Percentiles rank a stretch among this genome's conserved stretches.
These are phyloP conservation scores for Siphlonurus alternatus DNA, from an alignment of 2,888 invertebrate genomes.

Conservation along the genomic window DNA sequence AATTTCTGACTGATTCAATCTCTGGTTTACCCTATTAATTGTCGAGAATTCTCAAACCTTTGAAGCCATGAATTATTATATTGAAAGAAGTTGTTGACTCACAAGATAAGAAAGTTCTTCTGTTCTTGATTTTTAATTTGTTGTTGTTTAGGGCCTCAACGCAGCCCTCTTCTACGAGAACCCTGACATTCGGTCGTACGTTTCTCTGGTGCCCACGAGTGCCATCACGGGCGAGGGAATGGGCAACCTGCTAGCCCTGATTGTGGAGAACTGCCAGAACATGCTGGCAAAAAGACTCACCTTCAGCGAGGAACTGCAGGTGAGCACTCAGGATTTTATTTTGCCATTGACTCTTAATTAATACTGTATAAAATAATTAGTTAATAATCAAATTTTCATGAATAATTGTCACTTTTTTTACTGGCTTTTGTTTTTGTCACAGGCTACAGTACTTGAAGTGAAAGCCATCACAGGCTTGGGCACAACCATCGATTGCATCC, in stretches of 20 bases:
- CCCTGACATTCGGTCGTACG: constrained; percentile 80
- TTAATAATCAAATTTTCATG: not conserved
- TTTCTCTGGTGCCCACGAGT: constrained; percentile 93
- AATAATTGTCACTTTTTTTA: not conserved
- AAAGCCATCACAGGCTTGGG: constrained; percentile 94
- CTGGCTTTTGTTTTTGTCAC: constrained; percentile 9
- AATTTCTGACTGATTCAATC: not conserved
- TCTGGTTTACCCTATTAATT: no score
- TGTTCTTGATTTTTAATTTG: no score
- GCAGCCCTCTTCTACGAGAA: constrained; percentile 92
- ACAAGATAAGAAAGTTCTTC: no score
- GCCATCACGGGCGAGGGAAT: constrained; percentile 97
- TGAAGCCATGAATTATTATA: no score
- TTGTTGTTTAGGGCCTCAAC: constrained; percentile 86
- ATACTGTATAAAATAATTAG: not conserved
- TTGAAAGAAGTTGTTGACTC: no score
- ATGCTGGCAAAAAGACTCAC: constrained; percentile 75
- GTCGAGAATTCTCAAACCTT: no score
- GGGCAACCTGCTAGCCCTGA: constrained; percentile 89
- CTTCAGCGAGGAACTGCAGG: constrained; percentile 84
- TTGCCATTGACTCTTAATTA: not conserved
- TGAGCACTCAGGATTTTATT: no score
- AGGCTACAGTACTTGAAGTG: constrained; percentile 41
- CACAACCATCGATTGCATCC: constrained; percentile 96
- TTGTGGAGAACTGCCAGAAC: constrained; percentile 83